Percentiles rank a stretch among this genome's conserved stretches.
phyloP scores from a whole-genome alignment of 37 sponge, comb jelly and placozoan genomes.

The Agelas oroides region DNA sequence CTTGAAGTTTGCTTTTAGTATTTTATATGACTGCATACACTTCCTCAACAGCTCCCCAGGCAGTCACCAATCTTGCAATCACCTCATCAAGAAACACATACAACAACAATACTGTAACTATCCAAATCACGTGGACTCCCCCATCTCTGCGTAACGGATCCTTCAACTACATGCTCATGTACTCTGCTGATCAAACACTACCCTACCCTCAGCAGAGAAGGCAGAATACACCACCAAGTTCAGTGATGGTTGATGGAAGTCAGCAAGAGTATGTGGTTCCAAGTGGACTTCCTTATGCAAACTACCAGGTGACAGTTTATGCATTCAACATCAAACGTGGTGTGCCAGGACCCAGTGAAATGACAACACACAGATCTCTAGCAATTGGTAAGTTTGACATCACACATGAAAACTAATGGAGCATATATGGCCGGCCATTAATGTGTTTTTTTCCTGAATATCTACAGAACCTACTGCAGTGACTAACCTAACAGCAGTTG shows the following conservation, averaged over 20 bases:
- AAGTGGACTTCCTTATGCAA: slow-evolving; percentile 32
- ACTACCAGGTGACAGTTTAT: slow-evolving; percentile 24
- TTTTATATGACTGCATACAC: not conserved
- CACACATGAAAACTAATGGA: no score
- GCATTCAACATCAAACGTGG: slow-evolving; percentile 39
- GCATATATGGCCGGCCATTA: no score
- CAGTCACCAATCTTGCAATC: slow-evolving; percentile 5
- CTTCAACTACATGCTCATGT: not conserved
- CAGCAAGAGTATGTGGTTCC: not conserved
- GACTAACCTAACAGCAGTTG: slow-evolving; percentile 11
- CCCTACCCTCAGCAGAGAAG: slow-evolving; percentile 3
- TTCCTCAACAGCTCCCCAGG: slow-evolving; percentile 23
- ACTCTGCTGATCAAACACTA: slow-evolving; percentile 5
- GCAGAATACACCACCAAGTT: not conserved
- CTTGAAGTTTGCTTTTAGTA: not conserved
- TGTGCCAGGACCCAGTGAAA: not conserved
- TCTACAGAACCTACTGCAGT: slow-evolving; percentile 42
- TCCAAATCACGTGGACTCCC: slow-evolving; percentile 23
- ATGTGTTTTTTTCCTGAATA: no score
- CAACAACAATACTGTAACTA: not conserved
- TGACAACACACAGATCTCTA: not conserved
- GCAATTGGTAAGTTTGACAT: slow-evolving; percentile 26
- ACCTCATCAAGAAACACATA: not conserved
- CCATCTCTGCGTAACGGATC: slow-evolving; percentile 50
- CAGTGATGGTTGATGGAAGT: not conserved